These are phyloP conservation scores for Choloepus didactylus DNA, from an alignment of 2,797 vertebrate genomes.

Conservation along the genomic window DNA sequence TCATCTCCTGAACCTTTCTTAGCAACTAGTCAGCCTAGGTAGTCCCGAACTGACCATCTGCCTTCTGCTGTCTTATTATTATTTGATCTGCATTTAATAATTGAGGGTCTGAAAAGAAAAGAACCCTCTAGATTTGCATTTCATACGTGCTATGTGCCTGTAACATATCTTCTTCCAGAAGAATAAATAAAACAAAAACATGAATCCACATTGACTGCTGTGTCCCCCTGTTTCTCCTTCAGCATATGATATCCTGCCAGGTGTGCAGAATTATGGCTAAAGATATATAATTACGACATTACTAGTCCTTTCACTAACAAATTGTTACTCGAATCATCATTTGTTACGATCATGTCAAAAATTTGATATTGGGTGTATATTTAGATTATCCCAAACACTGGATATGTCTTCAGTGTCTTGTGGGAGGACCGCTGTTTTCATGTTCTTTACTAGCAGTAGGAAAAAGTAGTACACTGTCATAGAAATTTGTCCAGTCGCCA, in stretches of 20 bases:
- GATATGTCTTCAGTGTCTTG: conserved; percentile 5
- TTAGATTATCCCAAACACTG: conserved; percentile 36
- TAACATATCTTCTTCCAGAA: conserved; percentile 34
- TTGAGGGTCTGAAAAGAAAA: conserved; percentile 32
- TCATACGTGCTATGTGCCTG: not conserved
- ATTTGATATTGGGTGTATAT: not conserved
- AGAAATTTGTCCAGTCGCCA: not conserved
- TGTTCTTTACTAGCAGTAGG: not conserved
- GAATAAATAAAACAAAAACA: not conserved
- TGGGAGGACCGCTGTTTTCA: not conserved
- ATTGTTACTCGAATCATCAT: not conserved
- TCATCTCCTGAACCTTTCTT: conserved; percentile 47
- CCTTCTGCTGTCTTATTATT: conserved; percentile 9
- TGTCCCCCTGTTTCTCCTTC: not conserved
- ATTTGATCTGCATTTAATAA: conserved; percentile 62
- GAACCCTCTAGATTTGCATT: not conserved
- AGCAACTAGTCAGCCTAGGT: conserved; percentile 5
- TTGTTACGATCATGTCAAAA: not conserved
- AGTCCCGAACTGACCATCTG: conserved; percentile 24
- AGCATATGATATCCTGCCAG: not conserved
- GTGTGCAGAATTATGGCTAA: conserved; percentile 25
- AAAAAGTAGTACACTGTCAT: not conserved
- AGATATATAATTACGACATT: not conserved
- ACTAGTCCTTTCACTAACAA: not conserved
- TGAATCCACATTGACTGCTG: not conserved